A percentile compares a stretch with the other conserved stretches of the same genome.
These are phyloP conservation scores for Cossypha polioptera DNA, from an alignment of 2,797 vertebrate genomes.

Conservation along the genomic window DNA sequence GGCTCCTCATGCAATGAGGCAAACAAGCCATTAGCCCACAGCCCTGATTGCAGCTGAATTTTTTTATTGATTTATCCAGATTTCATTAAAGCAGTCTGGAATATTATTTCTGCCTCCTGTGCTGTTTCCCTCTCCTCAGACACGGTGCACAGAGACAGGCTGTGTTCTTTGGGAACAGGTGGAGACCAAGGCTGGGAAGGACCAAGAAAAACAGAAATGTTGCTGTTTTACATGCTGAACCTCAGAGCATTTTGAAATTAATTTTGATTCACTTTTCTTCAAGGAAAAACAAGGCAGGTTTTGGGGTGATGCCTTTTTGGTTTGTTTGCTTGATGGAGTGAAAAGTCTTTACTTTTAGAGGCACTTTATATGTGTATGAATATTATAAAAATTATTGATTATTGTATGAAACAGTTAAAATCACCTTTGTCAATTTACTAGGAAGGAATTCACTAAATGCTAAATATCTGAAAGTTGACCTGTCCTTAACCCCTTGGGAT, in stretches of 20 bases:
- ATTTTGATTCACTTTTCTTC: neutral
- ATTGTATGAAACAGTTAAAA: neutral
- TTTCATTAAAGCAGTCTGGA: conserved; percentile 38
- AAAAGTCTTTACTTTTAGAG: neutral
- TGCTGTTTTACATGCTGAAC: neutral
- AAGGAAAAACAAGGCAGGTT: neutral
- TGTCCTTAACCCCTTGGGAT: neutral
- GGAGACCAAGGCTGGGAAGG: neutral
- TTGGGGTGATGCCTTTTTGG: neutral
- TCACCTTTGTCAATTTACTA: neutral
- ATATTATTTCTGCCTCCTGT: neutral
- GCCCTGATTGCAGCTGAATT: neutral
- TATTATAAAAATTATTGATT: neutral
- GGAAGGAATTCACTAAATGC: neutral
- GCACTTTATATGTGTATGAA: neutral
- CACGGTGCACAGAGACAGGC: neutral
- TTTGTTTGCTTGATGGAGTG: neutral
- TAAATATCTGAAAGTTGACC: neutral
- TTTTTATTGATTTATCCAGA: conserved; percentile 27
- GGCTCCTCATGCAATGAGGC: conserved; percentile 21
- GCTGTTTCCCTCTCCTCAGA: conserved; percentile 11
- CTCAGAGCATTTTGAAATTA: conserved; percentile 9
- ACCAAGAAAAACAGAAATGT: conserved; percentile 58
- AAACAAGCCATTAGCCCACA: conserved; percentile 15
- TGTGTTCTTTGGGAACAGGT: conserved; percentile 26